A percentile compares a stretch with the other conserved stretches of the same genome.
Evolutionary conservation across 2,113 vertebrate genomes (phyloP).

Genomic region (Varanus komodoensis): DNA sequence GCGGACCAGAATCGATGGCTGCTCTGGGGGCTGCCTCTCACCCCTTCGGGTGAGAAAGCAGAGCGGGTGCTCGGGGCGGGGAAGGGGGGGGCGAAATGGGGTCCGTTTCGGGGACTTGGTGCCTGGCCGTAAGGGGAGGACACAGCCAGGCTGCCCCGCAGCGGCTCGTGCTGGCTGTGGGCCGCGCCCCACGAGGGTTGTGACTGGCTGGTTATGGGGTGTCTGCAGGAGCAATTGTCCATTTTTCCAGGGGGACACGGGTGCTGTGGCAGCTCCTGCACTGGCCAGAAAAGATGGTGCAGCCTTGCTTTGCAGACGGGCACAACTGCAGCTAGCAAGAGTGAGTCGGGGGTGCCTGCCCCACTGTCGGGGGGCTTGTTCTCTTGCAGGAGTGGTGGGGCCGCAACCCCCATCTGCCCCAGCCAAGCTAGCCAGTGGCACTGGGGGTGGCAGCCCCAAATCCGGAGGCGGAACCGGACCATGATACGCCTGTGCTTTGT

Average conservation of each 20-base stretch:
- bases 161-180: neutral
- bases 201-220: neutral
- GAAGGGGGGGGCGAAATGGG: neutral
- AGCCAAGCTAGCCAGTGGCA: no score
- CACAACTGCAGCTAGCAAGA: neutral
- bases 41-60: neutral
- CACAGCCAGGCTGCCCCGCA: no score
- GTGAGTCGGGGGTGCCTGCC: no score
- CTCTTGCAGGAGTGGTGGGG: neutral
- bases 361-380: neutral
- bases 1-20: conserved; percentile 13
- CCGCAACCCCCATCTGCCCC: no score
- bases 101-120: neutral
- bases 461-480: neutral
- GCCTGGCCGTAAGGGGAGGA: neutral
- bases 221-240: neutral
- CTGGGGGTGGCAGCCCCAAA: neutral
- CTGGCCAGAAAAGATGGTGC: neutral
- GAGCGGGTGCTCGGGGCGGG: neutral
- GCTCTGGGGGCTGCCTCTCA: neutral
- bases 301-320: neutral
- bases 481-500: neutral
- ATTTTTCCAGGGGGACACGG: no score
- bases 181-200: neutral
- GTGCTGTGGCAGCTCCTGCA: neutral